Conservation (phyloP, 1,140 invertebrate genomes). For the Drosophila pectinifera region DNA sequence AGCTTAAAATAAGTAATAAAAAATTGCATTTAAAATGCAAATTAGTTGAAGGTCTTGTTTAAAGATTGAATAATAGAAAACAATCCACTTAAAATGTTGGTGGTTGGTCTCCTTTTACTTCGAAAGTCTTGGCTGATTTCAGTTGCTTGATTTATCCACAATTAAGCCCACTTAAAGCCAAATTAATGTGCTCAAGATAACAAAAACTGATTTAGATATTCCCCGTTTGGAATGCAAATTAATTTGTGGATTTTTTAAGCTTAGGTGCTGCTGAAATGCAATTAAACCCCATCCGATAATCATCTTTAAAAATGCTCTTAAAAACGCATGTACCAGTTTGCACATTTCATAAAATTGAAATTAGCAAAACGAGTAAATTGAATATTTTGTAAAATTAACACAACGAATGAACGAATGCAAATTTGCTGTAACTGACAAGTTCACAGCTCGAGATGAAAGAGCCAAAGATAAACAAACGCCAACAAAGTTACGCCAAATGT, state of each 20-base stretch:
- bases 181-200: conserved; percentile 3
- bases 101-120: conserved; percentile 13
- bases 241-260: background rate
- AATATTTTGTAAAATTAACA: conserved; percentile 35
- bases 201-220: background rate
- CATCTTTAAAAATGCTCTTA: conserved; percentile 30
- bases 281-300: conserved; percentile 27
- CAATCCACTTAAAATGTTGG: conserved; percentile 5
- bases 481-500: conserved; percentile 69
- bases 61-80: background rate
- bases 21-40: conserved; percentile 6
- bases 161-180: conserved; percentile 1
- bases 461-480: conserved; percentile 56
- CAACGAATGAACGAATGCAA: conserved; percentile 14
- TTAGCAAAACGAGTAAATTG: conserved; percentile 52
- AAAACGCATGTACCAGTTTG: conserved; percentile 41
- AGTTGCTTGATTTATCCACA: background rate
- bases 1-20: background rate
- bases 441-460: conserved; percentile 41
- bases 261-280: conserved; percentile 20
- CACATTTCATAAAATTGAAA: conserved; percentile 31
- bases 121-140: background rate
- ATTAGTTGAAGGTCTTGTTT: background rate
- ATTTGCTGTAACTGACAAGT: conserved; percentile 61
- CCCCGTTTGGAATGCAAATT: conserved; percentile 14